Evolutionary conservation across 1,140 invertebrate genomes (phyloP).

Genomic region (Pinna nobilis): DNA sequence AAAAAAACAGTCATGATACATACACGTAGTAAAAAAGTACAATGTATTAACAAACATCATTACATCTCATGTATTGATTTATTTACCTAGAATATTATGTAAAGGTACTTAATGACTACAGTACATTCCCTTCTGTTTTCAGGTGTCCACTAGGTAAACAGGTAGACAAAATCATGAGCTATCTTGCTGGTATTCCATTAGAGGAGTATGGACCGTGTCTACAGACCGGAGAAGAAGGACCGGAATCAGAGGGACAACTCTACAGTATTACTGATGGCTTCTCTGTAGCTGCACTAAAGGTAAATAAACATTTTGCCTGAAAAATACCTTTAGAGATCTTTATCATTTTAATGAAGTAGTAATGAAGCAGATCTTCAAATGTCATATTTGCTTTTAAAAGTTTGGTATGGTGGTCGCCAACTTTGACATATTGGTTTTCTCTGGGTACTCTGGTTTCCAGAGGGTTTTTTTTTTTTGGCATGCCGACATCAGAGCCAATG

Average conservation of each 20-base stretch:
- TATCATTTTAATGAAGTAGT: not conserved
- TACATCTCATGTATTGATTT: not conserved
- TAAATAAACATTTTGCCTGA: constrained; percentile 2
- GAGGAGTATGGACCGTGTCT: constrained; percentile 49
- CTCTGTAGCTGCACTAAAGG: constrained; percentile 45
- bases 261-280: constrained; percentile 42
- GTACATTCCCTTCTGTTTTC: not conserved
- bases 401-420: too few relatives aligned
- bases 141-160: constrained; percentile 26
- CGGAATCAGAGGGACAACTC: constrained; percentile 22
- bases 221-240: constrained; percentile 20
- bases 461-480: too few relatives aligned
- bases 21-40: not conserved
- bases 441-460: too few relatives aligned
- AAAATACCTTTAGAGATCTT: not conserved
- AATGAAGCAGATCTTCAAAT: not conserved
- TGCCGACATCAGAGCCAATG: too few relatives aligned
- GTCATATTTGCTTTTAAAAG: too few relatives aligned
- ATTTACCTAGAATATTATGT: not conserved
- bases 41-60: not conserved
- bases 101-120: not conserved
- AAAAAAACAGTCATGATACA: not conserved
- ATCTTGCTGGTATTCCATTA: constrained; percentile 40
- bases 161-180: constrained; percentile 33
- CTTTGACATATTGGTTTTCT: too few relatives aligned